Conservation (phyloP, 2,113 vertebrate species). For the Mystacornis crossleyi region DNA sequence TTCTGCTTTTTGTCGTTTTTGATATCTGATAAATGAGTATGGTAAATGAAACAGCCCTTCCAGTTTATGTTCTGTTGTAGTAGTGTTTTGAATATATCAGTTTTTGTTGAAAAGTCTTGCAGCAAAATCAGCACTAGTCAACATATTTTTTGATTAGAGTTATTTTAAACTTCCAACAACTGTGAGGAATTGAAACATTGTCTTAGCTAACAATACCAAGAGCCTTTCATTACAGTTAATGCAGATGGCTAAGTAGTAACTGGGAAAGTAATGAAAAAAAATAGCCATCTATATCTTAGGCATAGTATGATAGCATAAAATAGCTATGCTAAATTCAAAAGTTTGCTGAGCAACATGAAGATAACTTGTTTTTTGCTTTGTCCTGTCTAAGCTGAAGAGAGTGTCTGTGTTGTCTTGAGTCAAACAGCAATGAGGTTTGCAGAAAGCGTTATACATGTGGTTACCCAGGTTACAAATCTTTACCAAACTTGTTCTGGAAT, state of each 20-base stretch:
- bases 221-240: background rate
- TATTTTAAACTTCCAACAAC: background rate
- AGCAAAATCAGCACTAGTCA: background rate
- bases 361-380: background rate
- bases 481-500: background rate
- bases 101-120: background rate
- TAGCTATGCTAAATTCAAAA: background rate
- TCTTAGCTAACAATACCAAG: background rate
- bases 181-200: background rate
- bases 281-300: background rate
- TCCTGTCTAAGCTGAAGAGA: background rate
- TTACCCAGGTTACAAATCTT: background rate
- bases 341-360: background rate
- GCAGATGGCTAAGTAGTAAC: background rate
- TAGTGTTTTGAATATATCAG: background rate
- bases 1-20: background rate
- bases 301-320: background rate
- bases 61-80: background rate
- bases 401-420: background rate
- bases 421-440: background rate
- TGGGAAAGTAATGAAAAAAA: background rate
- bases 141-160: background rate
- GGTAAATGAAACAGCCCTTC: background rate
- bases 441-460: background rate
- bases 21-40: background rate